Conservation (phyloP, 2,888 invertebrate genomes). For the Pimpla rufipes region DNA sequence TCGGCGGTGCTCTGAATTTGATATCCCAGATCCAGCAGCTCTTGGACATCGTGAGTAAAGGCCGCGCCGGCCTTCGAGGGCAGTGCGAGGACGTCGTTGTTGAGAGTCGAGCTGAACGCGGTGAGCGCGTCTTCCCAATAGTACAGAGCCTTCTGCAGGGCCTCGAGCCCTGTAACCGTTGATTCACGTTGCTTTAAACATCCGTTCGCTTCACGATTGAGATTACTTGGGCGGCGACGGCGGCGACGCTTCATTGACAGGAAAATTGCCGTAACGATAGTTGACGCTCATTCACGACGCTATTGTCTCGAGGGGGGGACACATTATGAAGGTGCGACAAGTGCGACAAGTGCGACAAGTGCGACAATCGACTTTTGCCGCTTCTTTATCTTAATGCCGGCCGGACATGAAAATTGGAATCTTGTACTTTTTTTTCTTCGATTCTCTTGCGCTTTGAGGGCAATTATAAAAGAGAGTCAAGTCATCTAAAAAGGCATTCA, state of each 20-base stretch:
- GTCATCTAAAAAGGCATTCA: no score
- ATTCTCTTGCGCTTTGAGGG: no score
- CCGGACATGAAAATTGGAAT: not conserved
- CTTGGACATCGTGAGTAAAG: constrained; percentile 89
- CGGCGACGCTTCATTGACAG: constrained; percentile 61
- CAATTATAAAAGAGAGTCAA: no score
- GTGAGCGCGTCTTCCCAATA: constrained; percentile 98
- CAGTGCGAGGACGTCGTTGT: constrained; percentile 89
- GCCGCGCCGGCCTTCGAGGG: constrained; percentile 94
- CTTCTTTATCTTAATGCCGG: not conserved
- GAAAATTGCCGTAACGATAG: constrained; percentile 29
- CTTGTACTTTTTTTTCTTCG: no score
- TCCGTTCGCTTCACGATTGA: constrained; percentile 63
- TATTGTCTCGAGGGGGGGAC: constrained; percentile 29
- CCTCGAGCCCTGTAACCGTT: constrained; percentile 93
- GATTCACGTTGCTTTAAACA: constrained; percentile 70
- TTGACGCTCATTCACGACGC: constrained; percentile 27
- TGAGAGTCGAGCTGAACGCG: constrained; percentile 89
- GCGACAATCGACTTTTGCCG: constrained; percentile 12
- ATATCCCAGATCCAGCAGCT: constrained; percentile 93
- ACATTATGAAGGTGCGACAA: constrained; percentile 13
- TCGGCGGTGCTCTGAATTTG: constrained; percentile 95
- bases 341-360: constrained; percentile 17
- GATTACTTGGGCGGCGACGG: constrained; percentile 44
- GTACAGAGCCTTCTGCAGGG: constrained; percentile 95